Conservation (phyloP, 2,113 vertebrate genomes). For the Corythornis vintsioides region DNA sequence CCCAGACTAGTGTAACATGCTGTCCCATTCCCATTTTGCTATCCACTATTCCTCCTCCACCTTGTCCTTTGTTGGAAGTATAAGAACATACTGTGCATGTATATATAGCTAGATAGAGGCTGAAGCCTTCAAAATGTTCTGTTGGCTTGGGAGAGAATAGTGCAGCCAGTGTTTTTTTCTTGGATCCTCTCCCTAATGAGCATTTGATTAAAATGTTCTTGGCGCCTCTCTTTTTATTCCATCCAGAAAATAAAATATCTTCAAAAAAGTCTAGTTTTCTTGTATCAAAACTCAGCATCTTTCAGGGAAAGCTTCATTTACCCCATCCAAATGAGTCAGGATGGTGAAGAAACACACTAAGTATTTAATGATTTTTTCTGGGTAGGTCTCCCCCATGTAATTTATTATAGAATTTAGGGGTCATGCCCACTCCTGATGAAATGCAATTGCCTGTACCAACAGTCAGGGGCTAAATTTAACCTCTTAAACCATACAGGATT, state of each 20-base stretch:
- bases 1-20: not conserved
- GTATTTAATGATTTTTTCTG: not conserved
- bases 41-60: constrained; percentile 3
- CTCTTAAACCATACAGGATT: not conserved
- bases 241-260: constrained; percentile 22
- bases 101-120: not conserved
- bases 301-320: not conserved
- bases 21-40: not conserved
- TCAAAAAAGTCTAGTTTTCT: not conserved
- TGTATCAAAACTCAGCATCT: not conserved
- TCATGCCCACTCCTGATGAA: not conserved
- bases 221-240: constrained; percentile 3
- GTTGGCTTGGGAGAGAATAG: constrained; percentile 31
- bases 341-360: not conserved
- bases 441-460: not conserved
- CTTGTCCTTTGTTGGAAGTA: constrained; percentile 29
- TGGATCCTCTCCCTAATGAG: constrained; percentile 36
- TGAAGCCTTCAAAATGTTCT: constrained; percentile 38
- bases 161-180: constrained; percentile 14
- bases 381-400: not conserved
- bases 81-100: constrained; percentile 28
- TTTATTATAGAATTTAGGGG: not conserved
- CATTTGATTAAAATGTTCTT: constrained; percentile 63
- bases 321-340: not conserved
- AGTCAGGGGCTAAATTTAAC: not conserved